These are phyloP conservation scores for Austrofundulus limnaeus DNA, from an alignment of 2,113 vertebrate genomes.

Conservation along the genomic window DNA sequence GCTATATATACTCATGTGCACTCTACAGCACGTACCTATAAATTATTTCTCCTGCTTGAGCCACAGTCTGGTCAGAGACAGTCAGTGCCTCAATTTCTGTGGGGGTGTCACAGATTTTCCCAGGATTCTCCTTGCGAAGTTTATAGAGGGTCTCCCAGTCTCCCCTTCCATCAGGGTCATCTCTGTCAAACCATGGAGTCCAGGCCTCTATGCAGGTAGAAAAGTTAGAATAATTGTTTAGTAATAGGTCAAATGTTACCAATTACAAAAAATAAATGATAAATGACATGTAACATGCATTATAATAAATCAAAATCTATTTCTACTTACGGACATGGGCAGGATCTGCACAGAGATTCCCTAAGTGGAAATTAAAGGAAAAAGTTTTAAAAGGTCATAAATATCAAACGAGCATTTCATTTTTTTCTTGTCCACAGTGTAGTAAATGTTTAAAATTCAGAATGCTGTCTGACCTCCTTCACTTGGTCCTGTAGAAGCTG, in stretches of 20 bases:
- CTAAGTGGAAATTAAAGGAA: not conserved
- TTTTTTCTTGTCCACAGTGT: not conserved
- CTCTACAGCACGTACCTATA: constrained; percentile 26
- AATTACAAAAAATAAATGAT: too few species aligned
- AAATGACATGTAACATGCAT: not conserved
- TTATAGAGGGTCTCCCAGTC: constrained; percentile 36
- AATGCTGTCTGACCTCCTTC: not conserved
- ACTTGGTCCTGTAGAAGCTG: not conserved
- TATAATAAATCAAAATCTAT: not conserved
- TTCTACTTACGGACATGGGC: not conserved
- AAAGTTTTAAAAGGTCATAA: not conserved
- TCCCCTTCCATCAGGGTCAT: constrained; percentile 27
- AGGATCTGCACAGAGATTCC: not conserved
- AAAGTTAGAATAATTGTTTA: not conserved
- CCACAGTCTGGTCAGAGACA: constrained; percentile 12
- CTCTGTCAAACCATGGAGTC: constrained; percentile 56
- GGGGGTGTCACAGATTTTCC: constrained; percentile 39
- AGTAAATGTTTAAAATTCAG: not conserved
- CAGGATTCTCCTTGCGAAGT: constrained; percentile 18
- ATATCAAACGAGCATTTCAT: not conserved
- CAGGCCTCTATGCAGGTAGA: not conserved
- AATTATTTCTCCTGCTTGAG: constrained; percentile 26
- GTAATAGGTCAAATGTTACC: not conserved
- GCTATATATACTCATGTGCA: too few species aligned
- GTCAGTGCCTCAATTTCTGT: constrained; percentile 24